Evolutionary conservation across 1,140 invertebrate genomes (phyloP), one percentile per base, ranked within the genome.

Genomic region (Chelonus insularis): DNA sequence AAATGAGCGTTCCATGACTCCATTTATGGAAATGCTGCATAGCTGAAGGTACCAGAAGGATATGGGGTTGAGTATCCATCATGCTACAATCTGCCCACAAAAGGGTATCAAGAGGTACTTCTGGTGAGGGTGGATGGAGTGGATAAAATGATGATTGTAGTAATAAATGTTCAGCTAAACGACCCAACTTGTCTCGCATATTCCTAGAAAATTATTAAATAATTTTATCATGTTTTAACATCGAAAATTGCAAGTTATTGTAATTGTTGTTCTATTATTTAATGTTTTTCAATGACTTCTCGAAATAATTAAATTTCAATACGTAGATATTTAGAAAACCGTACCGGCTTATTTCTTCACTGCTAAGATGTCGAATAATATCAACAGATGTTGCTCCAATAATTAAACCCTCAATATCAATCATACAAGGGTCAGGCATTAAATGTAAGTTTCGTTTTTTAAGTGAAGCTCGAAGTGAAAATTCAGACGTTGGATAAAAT

Each of bases 31-130:
- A 96, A 73, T 89, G 86, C 75, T 88, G 84, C 56, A 96, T 86
- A 72, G 92, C 89, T 7, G 94, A 95, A 2, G 94, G 94, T 63
- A 94, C 72, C 41, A 97, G 78, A 1, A 97, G 76, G 6, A 97
- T 65, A 73, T 97, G 92, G 1, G 94, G 94, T 47, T 87, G 87
- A 48, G 82, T 76, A 9, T 88, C 80, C 57, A 94, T 82, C 55
- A 85, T 83, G 8, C 86, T 86, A 73, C 88, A 84, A 63, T 86
- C 83, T 36, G 89, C 85, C 80, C 88, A 90, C 39, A 91, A 77
- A 51, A 84, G 82, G 11, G 85, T 85, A 76, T 95, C 93, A 2
- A 91, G 68, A 66, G 86, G 85, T 7, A 90, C 72, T 47, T 87
- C 85, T 62, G 86, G 80, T 20, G 82, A 74, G n/a, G 90, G 84